These are phyloP conservation scores for Aspidiotus rigidus DNA, from an alignment of 2,888 invertebrate genomes.

Conservation along the genomic window DNA sequence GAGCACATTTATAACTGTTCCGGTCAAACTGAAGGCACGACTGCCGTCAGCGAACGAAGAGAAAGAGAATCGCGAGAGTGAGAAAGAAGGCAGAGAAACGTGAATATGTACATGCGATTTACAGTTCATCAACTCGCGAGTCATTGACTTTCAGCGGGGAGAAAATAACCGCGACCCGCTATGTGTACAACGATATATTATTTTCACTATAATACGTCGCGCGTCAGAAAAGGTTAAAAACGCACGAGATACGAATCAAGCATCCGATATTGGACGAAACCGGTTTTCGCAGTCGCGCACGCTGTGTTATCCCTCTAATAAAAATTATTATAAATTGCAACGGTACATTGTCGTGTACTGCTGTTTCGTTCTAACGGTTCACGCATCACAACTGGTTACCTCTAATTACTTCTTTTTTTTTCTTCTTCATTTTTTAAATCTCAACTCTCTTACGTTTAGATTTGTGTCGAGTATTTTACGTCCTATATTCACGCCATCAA, in stretches of 20 bases:
- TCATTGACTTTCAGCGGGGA: too few relatives aligned
- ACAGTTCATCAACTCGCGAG: too few relatives aligned
- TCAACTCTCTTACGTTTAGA: conserved; percentile 1
- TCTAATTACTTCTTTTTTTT: conserved; percentile 17
- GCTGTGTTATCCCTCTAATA: not conserved
- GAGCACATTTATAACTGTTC: too few relatives aligned
- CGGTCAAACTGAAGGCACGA: too few relatives aligned
- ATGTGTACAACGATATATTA: too few relatives aligned
- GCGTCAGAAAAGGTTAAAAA: too few relatives aligned
- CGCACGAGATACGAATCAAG: not conserved
- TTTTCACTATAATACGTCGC: too few relatives aligned
- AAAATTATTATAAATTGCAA: conserved; percentile 24
- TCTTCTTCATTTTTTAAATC: not conserved
- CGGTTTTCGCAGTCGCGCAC: conserved; percentile 11
- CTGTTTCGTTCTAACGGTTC: conserved; percentile 7
- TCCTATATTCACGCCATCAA: conserved; percentile 24
- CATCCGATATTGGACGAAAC: conserved; percentile 7
- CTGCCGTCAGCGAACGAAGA: too few relatives aligned
- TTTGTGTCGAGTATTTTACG: not conserved
- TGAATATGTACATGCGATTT: too few relatives aligned
- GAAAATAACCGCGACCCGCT: too few relatives aligned
- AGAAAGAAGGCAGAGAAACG: too few relatives aligned
- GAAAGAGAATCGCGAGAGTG: too few relatives aligned
- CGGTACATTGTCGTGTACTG: conserved; percentile 25
- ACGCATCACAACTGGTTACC: conserved; percentile 3